These are phyloP conservation scores for Monopis laevigella DNA, from an alignment of 2,888 invertebrate species.

Conservation along the genomic window DNA sequence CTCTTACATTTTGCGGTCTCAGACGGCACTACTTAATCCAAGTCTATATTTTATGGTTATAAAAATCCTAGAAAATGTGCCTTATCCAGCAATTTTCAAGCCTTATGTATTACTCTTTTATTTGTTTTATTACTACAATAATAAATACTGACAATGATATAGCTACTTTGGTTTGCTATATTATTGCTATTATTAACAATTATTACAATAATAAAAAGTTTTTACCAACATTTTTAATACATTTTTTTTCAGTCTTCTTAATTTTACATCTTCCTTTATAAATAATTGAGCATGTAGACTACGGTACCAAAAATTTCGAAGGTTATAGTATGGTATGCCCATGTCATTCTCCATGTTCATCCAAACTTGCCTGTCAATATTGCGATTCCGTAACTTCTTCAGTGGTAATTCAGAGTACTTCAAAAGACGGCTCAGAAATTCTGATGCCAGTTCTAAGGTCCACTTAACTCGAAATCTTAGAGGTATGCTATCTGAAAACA, in stretches of 20 bases:
- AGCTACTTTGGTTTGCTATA: too few species aligned
- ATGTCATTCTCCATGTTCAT: slow-evolving; percentile 9
- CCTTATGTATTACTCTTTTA: too few species aligned
- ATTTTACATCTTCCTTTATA: slow-evolving; percentile 34
- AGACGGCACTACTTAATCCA: too few species aligned
- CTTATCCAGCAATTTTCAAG: too few species aligned
- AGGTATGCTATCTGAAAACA: slow-evolving; percentile 30
- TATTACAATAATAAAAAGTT: neutral
- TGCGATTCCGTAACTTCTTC: slow-evolving; percentile 35
- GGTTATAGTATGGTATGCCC: slow-evolving; percentile 17
- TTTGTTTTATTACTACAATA: too few species aligned
- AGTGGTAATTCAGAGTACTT: slow-evolving; percentile 30
- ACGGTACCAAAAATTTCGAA: slow-evolving; percentile 39
- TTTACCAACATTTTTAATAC: slow-evolving; percentile 36
- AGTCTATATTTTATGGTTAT: too few species aligned
- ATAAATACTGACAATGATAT: too few species aligned
- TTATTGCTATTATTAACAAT: too few species aligned
- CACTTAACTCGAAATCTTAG: slow-evolving; percentile 32
- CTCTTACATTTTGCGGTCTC: too few species aligned
- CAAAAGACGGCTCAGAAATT: slow-evolving; percentile 34
- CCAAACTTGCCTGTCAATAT: slow-evolving; percentile 26
- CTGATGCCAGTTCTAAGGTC: slow-evolving; percentile 35
- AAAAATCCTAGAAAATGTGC: too few species aligned
- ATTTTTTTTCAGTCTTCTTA: slow-evolving; percentile 30
- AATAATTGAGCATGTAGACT: slow-evolving; percentile 44